A percentile compares a stretch with the other conserved stretches of the same genome.
Evolutionary conservation across 1,140 invertebrate species (phyloP).

Genomic region (Aphelenchoides fujianensis): DNA sequence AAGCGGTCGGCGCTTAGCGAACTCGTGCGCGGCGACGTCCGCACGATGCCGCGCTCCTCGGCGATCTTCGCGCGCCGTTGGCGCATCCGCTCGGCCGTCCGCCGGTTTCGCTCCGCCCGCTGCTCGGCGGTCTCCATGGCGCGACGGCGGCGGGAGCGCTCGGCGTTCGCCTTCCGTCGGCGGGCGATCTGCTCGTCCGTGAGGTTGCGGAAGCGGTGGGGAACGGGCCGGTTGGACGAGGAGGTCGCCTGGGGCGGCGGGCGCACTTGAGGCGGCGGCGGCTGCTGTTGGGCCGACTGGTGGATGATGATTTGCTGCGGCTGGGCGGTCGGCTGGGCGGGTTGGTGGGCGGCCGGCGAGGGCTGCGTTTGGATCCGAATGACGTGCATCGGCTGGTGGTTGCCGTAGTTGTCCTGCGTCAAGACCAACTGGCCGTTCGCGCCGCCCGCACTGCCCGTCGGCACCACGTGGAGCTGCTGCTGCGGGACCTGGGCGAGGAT

Average conservation of each 20-base stretch:
- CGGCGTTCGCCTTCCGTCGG: slow-evolving; percentile 20
- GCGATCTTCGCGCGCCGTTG: slow-evolving; percentile 29
- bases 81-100: slow-evolving; percentile 31
- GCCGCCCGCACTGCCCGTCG: neutral
- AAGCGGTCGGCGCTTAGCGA: slow-evolving; percentile 17
- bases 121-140: slow-evolving; percentile 31
- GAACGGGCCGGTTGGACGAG: neutral
- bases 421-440: neutral
- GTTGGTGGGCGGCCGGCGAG: neutral
- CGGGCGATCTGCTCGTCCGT: slow-evolving; percentile 28
- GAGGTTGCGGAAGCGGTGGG: slow-evolving; percentile 1
- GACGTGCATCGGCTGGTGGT: slow-evolving; percentile 17
- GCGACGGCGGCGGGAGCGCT: slow-evolving; percentile 20
- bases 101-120: slow-evolving; percentile 29
- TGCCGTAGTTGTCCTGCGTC: slow-evolving; percentile 6
- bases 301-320: slow-evolving; percentile 11
- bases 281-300: neutral
- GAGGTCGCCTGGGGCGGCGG: neutral
- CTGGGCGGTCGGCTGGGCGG: neutral
- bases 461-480: slow-evolving; percentile 14
- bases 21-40: neutral
- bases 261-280: neutral
- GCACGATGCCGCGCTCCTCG: slow-evolving; percentile 14
- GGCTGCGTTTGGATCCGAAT: slow-evolving; percentile 21
- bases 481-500: neutral